Conservation (phyloP, 2,797 vertebrate genomes). For the Limnodromus scolopaceus region DNA sequence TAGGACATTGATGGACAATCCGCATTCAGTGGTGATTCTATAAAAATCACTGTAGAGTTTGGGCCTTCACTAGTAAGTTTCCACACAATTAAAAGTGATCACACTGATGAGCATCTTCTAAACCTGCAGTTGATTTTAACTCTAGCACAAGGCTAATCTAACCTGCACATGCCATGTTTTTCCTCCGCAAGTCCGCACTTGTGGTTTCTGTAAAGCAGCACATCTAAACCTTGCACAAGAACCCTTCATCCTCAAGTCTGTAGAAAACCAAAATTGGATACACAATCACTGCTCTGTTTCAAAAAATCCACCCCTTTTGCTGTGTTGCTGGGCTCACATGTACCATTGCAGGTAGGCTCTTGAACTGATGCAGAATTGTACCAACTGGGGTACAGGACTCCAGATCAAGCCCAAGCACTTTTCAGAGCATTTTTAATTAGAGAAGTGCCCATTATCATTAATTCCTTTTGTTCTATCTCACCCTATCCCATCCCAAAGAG, state of each 20-base stretch:
- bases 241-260: background rate
- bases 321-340: background rate
- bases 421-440: background rate
- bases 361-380: background rate
- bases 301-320: background rate
- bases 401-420: background rate
- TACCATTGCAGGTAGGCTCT: background rate
- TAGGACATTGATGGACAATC: background rate
- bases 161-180: background rate
- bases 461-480: background rate
- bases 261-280: background rate
- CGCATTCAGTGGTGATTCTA: background rate
- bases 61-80: background rate
- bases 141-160: background rate
- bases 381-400: fast-evolving
- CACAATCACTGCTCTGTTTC: background rate
- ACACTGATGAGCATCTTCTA: background rate
- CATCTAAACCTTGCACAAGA: background rate
- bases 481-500: background rate
- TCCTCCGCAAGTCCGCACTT: background rate
- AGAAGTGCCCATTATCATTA: background rate
- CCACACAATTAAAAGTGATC: background rate
- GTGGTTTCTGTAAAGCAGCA: background rate
- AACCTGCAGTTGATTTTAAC: background rate
- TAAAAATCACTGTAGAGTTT: background rate